Conservation (phyloP, 2,797 vertebrate genomes). For the Falco peregrinus region DNA sequence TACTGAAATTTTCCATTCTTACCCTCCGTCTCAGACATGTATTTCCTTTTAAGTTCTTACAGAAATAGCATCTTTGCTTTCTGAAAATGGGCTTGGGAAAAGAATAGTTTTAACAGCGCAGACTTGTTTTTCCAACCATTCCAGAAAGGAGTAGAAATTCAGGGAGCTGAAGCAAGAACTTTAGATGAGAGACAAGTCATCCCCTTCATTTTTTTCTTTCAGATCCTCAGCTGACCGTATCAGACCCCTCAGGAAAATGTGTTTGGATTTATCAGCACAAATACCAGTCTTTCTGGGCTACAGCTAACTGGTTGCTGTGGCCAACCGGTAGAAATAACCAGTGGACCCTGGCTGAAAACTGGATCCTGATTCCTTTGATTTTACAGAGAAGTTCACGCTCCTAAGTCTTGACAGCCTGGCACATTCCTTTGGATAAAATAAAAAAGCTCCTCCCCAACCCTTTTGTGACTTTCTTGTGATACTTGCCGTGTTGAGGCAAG, state of each 20-base stretch:
- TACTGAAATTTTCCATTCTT: slow-evolving; percentile 57
- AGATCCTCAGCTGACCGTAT: neutral
- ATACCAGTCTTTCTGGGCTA: neutral
- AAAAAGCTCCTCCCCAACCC: neutral
- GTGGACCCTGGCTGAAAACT: neutral
- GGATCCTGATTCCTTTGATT: neutral
- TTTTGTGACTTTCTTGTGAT: neutral
- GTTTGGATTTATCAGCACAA: neutral
- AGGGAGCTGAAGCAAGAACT: neutral
- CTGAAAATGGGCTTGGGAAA: slow-evolving; percentile 35
- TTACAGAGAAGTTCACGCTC: neutral
- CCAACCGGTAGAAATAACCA: neutral
- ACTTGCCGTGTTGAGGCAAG: neutral
- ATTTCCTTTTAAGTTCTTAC: slow-evolving; percentile 59
- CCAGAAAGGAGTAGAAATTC: slow-evolving; percentile 8
- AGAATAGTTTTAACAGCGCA: slow-evolving; percentile 35
- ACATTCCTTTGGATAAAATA: neutral
- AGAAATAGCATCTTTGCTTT: slow-evolving; percentile 50
- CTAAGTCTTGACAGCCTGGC: neutral
- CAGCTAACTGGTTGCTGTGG: neutral
- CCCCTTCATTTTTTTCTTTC: rapidly evolving
- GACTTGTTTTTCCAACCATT: slow-evolving; percentile 22
- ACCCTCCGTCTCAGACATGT: slow-evolving; percentile 32
- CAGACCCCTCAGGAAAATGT: neutral
- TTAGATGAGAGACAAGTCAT: neutral